phyloP scores from a whole-genome alignment of 2,113 vertebrate genomes.

The Ammodytes dubius region DNA sequence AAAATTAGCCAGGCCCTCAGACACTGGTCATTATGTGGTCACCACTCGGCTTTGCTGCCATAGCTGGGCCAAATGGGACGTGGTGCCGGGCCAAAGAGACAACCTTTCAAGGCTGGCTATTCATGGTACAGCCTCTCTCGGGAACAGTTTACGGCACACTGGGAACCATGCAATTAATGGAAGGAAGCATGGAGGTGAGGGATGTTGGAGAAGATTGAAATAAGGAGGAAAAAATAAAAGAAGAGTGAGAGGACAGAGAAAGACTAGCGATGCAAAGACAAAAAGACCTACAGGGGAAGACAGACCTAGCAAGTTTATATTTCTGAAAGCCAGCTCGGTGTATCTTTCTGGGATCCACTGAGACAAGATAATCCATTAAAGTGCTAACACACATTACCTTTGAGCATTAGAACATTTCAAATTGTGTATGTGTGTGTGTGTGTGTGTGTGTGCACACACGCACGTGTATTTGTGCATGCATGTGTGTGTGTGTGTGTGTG shows the following conservation, averaged over 20 bases:
- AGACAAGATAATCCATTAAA: slow-evolving; percentile 68
- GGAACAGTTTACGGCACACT: slow-evolving; percentile 65
- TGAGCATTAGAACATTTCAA: slow-evolving; percentile 61
- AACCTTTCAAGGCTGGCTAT: slow-evolving; percentile 77
- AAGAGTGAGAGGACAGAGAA: slow-evolving; percentile 10
- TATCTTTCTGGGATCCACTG: slow-evolving; percentile 60
- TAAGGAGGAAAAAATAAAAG: slow-evolving; percentile 25
- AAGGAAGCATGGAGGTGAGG: slow-evolving; percentile 46
- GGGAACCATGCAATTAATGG: slow-evolving; percentile 78
- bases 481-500: neutral
- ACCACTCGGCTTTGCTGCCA: slow-evolving; percentile 77
- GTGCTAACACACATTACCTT: slow-evolving; percentile 67
- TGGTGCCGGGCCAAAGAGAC: slow-evolving; percentile 67
- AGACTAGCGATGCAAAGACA: slow-evolving; percentile 13
- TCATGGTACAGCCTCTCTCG: slow-evolving; percentile 70
- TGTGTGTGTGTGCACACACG: neutral
- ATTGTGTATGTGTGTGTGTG: neutral
- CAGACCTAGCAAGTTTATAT: slow-evolving; percentile 27
- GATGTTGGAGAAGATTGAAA: slow-evolving; percentile 34
- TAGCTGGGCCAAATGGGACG: slow-evolving; percentile 77
- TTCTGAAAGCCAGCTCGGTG: slow-evolving; percentile 29
- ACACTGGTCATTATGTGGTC: slow-evolving; percentile 82
- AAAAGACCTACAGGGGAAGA: slow-evolving; percentile 18
- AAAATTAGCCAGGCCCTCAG: slow-evolving; percentile 84
- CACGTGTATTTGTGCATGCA: neutral